Evolutionary conservation across 2,888 invertebrate genomes (phyloP).

Genomic region (Pandemis heparana): DNA sequence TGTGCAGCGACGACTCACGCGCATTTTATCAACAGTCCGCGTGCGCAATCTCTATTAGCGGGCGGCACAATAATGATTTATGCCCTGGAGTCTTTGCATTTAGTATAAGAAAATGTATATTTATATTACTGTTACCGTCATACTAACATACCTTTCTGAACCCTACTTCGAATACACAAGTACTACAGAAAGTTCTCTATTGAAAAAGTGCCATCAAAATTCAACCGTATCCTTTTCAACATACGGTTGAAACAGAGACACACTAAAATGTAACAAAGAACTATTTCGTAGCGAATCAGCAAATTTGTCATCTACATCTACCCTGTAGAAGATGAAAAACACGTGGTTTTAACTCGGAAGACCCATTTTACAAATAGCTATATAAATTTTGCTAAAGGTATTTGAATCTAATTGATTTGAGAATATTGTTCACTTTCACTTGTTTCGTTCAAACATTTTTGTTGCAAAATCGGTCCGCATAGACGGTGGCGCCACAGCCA

Average conservation of each 20-base stretch:
- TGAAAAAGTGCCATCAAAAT: not conserved
- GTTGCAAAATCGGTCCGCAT: not conserved
- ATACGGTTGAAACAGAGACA: not conserved
- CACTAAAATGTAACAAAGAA: not conserved
- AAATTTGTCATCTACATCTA: no score
- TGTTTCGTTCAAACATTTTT: no score
- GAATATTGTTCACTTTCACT: no score
- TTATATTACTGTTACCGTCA: not conserved
- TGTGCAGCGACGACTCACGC: no score
- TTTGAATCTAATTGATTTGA: no score
- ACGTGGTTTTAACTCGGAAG: not conserved
- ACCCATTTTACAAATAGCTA: no score
- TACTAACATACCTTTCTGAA: slow-evolving; percentile 9
- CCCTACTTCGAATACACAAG: slow-evolving; percentile 17
- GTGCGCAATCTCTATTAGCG: no score
- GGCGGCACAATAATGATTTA: no score
- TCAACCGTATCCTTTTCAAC: not conserved
- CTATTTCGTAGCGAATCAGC: no score
- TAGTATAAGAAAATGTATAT: not conserved
- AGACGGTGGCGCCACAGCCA: not conserved
- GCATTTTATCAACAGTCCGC: no score
- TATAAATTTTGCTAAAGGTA: no score
- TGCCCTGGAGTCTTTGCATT: no score
- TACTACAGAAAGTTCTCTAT: not conserved
- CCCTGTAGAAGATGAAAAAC: not conserved